Conservation (phyloP, 2,113 vertebrate species). For the Origma solitaria region DNA sequence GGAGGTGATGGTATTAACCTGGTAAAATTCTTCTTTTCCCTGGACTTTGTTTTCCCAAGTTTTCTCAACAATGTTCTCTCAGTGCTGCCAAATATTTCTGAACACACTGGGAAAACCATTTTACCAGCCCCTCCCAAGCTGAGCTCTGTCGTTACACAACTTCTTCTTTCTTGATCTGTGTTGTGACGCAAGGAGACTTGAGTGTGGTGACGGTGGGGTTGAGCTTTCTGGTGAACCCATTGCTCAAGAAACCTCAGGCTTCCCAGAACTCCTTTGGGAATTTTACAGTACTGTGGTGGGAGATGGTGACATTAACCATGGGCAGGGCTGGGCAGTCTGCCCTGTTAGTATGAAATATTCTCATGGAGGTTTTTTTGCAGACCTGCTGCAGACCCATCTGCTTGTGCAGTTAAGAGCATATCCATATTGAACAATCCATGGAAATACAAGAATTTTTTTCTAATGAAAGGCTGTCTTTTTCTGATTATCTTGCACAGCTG, state of each 20-base stretch:
- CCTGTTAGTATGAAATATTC: neutral
- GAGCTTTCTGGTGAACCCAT: neutral
- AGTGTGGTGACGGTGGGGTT: neutral
- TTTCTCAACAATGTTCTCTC: neutral
- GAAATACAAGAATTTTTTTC: neutral
- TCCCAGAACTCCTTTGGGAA: neutral
- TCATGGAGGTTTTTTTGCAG: neutral
- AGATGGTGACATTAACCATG: neutral
- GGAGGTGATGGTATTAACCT: neutral
- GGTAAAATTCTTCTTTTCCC: neutral
- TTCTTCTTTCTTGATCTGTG: neutral
- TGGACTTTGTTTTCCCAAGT: neutral
- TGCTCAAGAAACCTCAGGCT: neutral
- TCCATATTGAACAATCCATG: neutral
- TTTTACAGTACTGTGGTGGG: neutral
- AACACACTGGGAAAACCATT: neutral
- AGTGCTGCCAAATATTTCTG: neutral
- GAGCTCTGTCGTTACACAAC: neutral
- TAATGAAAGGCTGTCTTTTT: neutral
- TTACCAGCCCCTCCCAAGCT: neutral
- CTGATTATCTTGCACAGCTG: neutral
- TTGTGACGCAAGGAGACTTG: neutral
- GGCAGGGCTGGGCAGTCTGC: neutral
- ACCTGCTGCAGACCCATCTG: neutral
- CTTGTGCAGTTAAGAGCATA: neutral